phyloP scores from a whole-genome alignment of 2,797 vertebrate genomes.

The Phylloscopus collybita region DNA sequence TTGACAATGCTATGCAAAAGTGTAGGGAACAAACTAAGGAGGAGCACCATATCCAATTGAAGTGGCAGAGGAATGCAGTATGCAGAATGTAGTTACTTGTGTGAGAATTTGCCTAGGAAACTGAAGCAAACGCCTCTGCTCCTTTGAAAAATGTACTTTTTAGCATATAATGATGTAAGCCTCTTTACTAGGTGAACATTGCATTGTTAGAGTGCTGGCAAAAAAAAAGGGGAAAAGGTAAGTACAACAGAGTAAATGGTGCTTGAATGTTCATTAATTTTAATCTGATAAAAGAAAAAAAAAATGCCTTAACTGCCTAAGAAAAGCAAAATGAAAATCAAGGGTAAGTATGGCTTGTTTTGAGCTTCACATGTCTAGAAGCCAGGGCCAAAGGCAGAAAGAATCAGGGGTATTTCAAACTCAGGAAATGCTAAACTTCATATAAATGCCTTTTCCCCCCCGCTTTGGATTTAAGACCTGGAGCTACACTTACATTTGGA shows the following conservation, averaged over 20 bases:
- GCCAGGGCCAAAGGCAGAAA: not conserved
- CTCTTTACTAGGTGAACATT: not conserved
- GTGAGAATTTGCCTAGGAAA: constrained; percentile 38
- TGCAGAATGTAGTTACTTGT: constrained; percentile 19
- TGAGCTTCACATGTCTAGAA: not conserved
- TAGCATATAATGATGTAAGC: not conserved
- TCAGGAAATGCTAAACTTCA: not conserved
- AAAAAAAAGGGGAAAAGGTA: not conserved
- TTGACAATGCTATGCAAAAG: not conserved
- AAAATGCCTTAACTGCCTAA: not conserved
- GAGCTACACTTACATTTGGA: not conserved
- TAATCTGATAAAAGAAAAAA: not conserved
- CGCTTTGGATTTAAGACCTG: not conserved
- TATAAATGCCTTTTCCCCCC: rapidly evolving
- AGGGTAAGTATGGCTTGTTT: not conserved
- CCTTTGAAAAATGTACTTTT: constrained; percentile 3
- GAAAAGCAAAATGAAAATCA: not conserved
- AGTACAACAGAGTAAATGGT: not conserved
- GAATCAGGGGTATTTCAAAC: not conserved
- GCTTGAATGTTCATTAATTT: not conserved
- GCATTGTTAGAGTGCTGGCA: not conserved
- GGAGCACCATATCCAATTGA: constrained; percentile 48
- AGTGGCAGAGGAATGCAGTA: constrained; percentile 56
- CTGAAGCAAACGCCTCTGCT: not conserved
- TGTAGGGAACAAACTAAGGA: not conserved